Percentiles rank a stretch among this genome's conserved stretches.
phyloP scores from a whole-genome alignment of 2,113 vertebrate species.

The Phalacrocorax brasilianus region DNA sequence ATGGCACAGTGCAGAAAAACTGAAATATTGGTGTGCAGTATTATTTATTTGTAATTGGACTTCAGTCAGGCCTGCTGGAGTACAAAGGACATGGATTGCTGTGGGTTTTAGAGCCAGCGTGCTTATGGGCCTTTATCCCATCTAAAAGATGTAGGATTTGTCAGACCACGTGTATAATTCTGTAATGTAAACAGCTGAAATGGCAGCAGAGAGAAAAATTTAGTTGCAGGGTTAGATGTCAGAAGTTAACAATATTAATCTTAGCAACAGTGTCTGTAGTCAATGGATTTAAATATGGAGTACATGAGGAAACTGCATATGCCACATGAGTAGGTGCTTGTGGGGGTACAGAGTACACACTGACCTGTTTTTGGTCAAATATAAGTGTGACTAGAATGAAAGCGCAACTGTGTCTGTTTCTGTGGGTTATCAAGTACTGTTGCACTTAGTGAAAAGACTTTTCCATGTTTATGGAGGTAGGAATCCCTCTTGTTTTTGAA shows the following conservation, averaged over 20 bases:
- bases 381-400: background rate
- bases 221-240: background rate
- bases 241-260: background rate
- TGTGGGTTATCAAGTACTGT: background rate
- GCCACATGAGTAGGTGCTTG: rapidly evolving
- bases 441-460: background rate
- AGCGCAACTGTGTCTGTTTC: background rate
- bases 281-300: background rate
- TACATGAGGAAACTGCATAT: background rate
- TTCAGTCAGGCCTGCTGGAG: background rate
- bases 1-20: background rate
- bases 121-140: rapidly evolving
- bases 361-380: background rate
- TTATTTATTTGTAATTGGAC: background rate
- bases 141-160: background rate
- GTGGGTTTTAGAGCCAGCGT: background rate
- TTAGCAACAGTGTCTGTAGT: background rate
- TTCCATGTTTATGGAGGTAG: background rate
- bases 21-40: background rate
- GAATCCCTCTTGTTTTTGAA: background rate
- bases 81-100: background rate
- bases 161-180: background rate
- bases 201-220: background rate
- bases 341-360: rapidly evolving
- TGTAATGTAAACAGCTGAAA: background rate